Evolutionary conservation across 2,888 invertebrate genomes (phyloP), one percentile per base, ranked within the genome.

Genomic region (Brenthis ino): DNA sequence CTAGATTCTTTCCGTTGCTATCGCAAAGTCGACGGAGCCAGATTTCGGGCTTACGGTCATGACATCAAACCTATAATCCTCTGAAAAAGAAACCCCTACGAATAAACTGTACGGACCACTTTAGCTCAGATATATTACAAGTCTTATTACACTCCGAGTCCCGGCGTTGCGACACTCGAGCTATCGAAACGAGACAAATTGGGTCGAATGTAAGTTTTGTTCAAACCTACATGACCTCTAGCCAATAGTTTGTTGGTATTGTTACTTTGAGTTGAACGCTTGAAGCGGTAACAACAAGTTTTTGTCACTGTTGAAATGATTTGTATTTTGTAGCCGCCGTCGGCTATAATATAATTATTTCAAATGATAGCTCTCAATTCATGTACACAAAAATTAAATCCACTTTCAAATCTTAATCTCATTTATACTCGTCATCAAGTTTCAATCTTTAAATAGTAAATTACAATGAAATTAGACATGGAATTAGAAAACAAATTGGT

Each of bases 171-270:
- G 47, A 12, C 47, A 20, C 57, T 12, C 37, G 11, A n/a, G 16
- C 53, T 20, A 11, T 51, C 33, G 64, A 47, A 57, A 57, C 68
- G 54, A 53, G 53, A 68, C 57, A 50, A 64, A 64, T 64, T 64
- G 64, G 68, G 50, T 60, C 66, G 60, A 58, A 60, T 58, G n/a
- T 47, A 67, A 54, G 58, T 60, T 60, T 53, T 43, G 54, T 58
- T 55, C 60, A 67, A 28, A 55, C 33, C 28, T 50, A 50, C 50
- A 33, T 50, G 50, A 60, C 60, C 60, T 60, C n/a, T 60, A 50
- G 60, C 50, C 50, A 28, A 60, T 50, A 60, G 48, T 60, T 60
- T 60, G 53, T 60, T 54, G 51, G 57, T 57, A 57, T 50, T 48
- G 24, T 56, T 24, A 16, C 64, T 64, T 47, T 50, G 50, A 50